These are phyloP conservation scores for Micronycteris hirsuta DNA, from an alignment of 2,113 vertebrate species.

Conservation along the genomic window DNA sequence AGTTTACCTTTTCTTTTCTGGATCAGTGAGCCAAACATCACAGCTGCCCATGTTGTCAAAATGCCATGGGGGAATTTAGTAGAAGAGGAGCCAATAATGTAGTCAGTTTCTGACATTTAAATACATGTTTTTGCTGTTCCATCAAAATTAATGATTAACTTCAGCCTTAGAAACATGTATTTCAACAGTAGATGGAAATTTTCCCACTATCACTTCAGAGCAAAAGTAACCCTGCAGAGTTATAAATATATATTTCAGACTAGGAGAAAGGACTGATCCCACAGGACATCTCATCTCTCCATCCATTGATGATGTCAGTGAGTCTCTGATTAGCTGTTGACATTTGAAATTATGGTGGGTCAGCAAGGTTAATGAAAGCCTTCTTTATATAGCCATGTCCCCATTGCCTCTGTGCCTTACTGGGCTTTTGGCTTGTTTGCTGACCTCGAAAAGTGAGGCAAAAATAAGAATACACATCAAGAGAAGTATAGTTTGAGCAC, in stretches of 20 bases:
- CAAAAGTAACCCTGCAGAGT: not conserved
- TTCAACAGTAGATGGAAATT: slow-evolving; percentile 58
- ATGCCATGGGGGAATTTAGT: slow-evolving; percentile 56
- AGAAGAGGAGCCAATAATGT: slow-evolving; percentile 57
- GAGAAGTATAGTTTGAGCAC: slow-evolving; percentile 16
- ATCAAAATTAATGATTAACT: slow-evolving; percentile 70
- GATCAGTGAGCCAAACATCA: slow-evolving; percentile 50
- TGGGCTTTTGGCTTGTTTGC: slow-evolving; percentile 64
- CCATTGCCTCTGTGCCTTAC: slow-evolving; percentile 50
- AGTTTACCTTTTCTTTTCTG: slow-evolving; percentile 14
- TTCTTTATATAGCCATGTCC: slow-evolving; percentile 75
- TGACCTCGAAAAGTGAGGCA: slow-evolving; percentile 72
- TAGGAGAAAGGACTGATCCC: slow-evolving; percentile 79
- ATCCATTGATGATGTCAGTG: slow-evolving; percentile 82
- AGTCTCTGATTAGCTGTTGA: slow-evolving; percentile 81
- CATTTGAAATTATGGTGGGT: slow-evolving; percentile 81
- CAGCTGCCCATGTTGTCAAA: slow-evolving; percentile 61
- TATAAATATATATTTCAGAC: slow-evolving; percentile 73
- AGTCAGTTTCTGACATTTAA: slow-evolving; percentile 72
- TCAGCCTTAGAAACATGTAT: slow-evolving; percentile 70
- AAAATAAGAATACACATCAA: slow-evolving; percentile 63
- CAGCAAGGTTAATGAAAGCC: slow-evolving; percentile 83
- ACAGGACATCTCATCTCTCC: slow-evolving; percentile 68
- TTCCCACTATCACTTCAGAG: slow-evolving; percentile 56
- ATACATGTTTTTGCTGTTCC: slow-evolving; percentile 70